These are phyloP conservation scores for Brachylomia viminalis DNA, from an alignment of 2,888 invertebrate genomes.

Conservation along the genomic window DNA sequence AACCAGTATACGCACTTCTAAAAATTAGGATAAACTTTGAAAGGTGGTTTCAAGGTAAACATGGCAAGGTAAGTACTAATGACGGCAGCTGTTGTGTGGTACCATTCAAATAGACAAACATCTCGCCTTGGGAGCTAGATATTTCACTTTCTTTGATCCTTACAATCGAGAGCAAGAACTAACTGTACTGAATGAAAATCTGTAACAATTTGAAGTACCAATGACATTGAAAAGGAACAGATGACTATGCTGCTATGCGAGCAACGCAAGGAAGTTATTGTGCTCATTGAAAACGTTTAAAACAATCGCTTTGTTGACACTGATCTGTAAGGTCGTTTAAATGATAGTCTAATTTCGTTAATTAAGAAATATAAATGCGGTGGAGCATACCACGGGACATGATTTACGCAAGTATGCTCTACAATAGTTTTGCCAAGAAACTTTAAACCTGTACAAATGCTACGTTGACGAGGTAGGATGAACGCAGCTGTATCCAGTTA, in stretches of 20 bases:
- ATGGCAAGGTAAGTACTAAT: slow-evolving; percentile 63
- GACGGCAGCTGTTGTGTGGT: slow-evolving; percentile 64
- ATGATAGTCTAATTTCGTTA: slow-evolving; percentile 63
- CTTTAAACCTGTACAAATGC: slow-evolving; percentile 66
- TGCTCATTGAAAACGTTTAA: slow-evolving; percentile 72
- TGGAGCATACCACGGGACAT: slow-evolving; percentile 18
- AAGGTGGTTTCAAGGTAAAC: slow-evolving; percentile 74
- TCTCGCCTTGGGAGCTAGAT: slow-evolving; percentile 58
- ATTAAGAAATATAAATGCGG: slow-evolving; percentile 49
- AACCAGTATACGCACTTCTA: slow-evolving; percentile 28
- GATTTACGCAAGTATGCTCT: slow-evolving; percentile 57
- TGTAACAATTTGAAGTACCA: slow-evolving; percentile 50
- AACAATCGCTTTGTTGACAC: slow-evolving; percentile 70
- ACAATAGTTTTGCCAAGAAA: slow-evolving; percentile 68
- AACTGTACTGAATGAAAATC: slow-evolving; percentile 28
- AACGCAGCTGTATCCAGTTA: slow-evolving; percentile 70
- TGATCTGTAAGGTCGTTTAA: slow-evolving; percentile 62
- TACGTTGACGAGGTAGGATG: slow-evolving; percentile 69
- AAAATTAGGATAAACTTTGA: slow-evolving; percentile 48
- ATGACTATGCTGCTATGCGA: slow-evolving; percentile 63
- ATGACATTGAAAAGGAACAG: slow-evolving; percentile 65
- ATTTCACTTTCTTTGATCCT: slow-evolving; percentile 69
- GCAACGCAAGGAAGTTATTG: slow-evolving; percentile 71
- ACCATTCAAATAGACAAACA: slow-evolving; percentile 53
- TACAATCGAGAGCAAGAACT: slow-evolving; percentile 31